Evolutionary conservation across 1,140 invertebrate genomes (phyloP).

Genomic region (Cotesia vestalis): DNA sequence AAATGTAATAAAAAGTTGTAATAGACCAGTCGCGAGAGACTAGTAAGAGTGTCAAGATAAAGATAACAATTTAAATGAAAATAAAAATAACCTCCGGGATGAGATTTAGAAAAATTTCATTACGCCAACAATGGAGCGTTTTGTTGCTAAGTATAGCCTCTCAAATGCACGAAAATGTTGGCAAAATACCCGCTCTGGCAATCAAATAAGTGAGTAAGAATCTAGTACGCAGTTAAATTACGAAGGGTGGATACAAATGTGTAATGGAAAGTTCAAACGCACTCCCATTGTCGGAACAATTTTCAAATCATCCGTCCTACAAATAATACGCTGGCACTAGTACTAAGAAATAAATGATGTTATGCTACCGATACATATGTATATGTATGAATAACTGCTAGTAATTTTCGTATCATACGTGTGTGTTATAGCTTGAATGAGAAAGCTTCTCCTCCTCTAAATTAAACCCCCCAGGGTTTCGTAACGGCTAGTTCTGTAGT

Average conservation of each 20-base stretch:
- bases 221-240: background rate
- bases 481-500: background rate
- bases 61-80: slow-evolving; percentile 1
- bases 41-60: slow-evolving; percentile 13
- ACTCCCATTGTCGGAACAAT: slow-evolving; percentile 32
- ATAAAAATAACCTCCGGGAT: background rate
- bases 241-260: slow-evolving; percentile 10
- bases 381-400: background rate
- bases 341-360: background rate
- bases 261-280: slow-evolving; percentile 36
- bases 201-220: background rate
- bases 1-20: slow-evolving; percentile 66
- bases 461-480: slow-evolving; percentile 5
- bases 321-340: background rate
- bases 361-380: background rate
- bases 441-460: background rate
- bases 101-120: too few relatives aligned
- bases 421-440: background rate
- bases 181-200: background rate
- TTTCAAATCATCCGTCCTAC: slow-evolving; percentile 29
- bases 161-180: too few relatives aligned
- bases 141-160: too few relatives aligned
- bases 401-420: slow-evolving; percentile 3
- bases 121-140: too few relatives aligned
- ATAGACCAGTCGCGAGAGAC: slow-evolving; percentile 44